Percentiles rank a stretch among this genome's conserved stretches.
These are phyloP conservation scores for Amia ocellicauda DNA, from an alignment of 2,113 vertebrate genomes.

Conservation along the genomic window DNA sequence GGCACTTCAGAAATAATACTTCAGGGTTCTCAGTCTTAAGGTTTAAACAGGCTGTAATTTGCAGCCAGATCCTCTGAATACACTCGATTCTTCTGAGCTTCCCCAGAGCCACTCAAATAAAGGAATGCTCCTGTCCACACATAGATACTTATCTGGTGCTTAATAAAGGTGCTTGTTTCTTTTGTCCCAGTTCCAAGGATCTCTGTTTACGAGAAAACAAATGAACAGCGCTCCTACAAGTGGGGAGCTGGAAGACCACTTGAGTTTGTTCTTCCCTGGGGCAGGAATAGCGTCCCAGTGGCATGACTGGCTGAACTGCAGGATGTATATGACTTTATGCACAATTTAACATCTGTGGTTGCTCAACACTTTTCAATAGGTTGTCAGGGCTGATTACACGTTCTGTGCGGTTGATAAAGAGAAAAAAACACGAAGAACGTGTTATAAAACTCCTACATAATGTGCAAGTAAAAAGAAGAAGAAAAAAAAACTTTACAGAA, in stretches of 20 bases:
- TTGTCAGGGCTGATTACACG: background rate
- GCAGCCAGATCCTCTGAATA: constrained; percentile 40
- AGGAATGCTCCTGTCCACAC: constrained; percentile 47
- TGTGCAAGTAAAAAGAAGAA: background rate
- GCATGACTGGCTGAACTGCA: background rate
- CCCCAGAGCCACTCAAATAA: constrained; percentile 55
- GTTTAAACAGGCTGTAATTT: constrained; percentile 57
- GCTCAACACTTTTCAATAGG: constrained; percentile 12
- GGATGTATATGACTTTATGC: background rate
- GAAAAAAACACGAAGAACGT: constrained; percentile 1
- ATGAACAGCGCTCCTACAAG: constrained; percentile 50
- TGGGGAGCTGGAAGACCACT: constrained; percentile 41
- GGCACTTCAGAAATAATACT: constrained; percentile 48
- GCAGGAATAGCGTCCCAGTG: background rate
- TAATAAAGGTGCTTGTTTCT: constrained; percentile 52
- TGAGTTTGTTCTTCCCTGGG: constrained; percentile 30
- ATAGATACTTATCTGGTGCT: constrained; percentile 63
- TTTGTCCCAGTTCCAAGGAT: constrained; percentile 15
- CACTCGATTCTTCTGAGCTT: constrained; percentile 35
- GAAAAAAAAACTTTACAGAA: background rate
- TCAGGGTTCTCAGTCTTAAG: constrained; percentile 26
- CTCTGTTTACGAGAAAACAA: constrained; percentile 36
- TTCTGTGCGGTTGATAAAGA: constrained; percentile 6
- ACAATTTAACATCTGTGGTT: constrained; percentile 12
- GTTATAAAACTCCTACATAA: background rate